Evolutionary conservation across 1,140 invertebrate species (phyloP).

Genomic region (Lithobius niger): DNA sequence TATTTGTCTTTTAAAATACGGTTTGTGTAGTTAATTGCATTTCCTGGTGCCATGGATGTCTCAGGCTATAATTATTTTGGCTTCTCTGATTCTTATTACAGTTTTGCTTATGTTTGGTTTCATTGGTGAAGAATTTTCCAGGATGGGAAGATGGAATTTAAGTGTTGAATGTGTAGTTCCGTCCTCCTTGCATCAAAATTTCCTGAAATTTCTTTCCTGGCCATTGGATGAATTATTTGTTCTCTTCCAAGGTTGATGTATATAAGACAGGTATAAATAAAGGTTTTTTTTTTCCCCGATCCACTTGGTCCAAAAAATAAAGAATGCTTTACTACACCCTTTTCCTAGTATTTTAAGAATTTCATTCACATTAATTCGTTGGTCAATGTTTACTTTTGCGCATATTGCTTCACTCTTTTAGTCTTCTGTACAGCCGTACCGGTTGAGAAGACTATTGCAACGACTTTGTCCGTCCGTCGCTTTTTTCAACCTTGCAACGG

Average conservation of each 20-base stretch:
- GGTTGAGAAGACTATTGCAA: no score
- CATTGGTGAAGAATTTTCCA: background rate
- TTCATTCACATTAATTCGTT: no score
- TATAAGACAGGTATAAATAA: slow-evolving; percentile 7
- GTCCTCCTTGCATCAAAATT: slow-evolving; percentile 19
- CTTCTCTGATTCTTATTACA: slow-evolving; percentile 13
- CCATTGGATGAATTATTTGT: background rate
- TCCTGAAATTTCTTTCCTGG: background rate
- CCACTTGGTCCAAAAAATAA: slow-evolving; percentile 9
- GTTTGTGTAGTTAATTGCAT: slow-evolving; percentile 18
- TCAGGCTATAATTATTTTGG: slow-evolving; percentile 23
- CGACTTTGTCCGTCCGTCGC: no score
- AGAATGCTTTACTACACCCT: no score
- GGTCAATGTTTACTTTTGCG: no score
- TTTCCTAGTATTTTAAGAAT: no score
- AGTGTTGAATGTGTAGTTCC: slow-evolving; percentile 17
- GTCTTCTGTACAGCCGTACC: no score
- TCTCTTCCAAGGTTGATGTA: background rate
- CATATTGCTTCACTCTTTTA: no score
- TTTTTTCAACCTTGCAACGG: no score
- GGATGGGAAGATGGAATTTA: slow-evolving; percentile 9
- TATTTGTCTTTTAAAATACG: no score
- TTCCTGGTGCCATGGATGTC: slow-evolving; percentile 17
- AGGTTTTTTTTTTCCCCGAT: slow-evolving; percentile 16
- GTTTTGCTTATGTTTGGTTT: background rate